A percentile compares a stretch with the other conserved stretches of the same genome.
Evolutionary conservation across 2,797 vertebrate species (phyloP).

Genomic region (Pangasius larnaudii): DNA sequence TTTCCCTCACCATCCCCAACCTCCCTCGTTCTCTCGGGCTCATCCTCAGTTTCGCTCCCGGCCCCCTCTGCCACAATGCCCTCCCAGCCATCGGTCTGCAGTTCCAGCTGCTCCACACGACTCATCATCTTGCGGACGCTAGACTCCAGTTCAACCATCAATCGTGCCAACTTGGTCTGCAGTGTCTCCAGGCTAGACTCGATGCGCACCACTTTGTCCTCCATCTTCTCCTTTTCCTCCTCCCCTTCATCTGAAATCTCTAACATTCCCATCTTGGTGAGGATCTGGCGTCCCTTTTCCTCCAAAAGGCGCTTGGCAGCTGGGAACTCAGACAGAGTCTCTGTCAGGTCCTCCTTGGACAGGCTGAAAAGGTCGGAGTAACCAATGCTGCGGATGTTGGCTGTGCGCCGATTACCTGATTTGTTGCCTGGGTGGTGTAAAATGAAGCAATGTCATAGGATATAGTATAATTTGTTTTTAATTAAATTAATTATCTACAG

Average conservation of each 20-base stretch:
- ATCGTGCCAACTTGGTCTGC: conserved; percentile 80
- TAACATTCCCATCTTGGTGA: conserved; percentile 88
- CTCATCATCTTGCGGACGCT: conserved; percentile 80
- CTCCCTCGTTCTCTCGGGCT: conserved; percentile 25
- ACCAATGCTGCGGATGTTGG: conserved; percentile 91
- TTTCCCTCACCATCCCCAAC: conserved; percentile 37
- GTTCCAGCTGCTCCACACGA: conserved; percentile 79
- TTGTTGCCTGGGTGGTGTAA: conserved; percentile 79
- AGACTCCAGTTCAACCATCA: conserved; percentile 83
- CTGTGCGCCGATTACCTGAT: conserved; percentile 91
- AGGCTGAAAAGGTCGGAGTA: conserved; percentile 93
- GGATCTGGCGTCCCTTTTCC: conserved; percentile 89
- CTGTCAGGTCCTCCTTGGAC: conserved; percentile 88
- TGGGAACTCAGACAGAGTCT: conserved; percentile 88
- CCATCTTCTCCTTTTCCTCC: conserved; percentile 62
- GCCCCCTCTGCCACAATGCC: conserved; percentile 48
- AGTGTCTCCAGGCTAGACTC: conserved; percentile 74
- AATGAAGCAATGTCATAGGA: neutral
- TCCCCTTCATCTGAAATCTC: conserved; percentile 65
- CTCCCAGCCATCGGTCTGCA: conserved; percentile 68
- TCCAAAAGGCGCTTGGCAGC: conserved; percentile 84
- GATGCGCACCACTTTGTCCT: conserved; percentile 65
- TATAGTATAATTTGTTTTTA: neutral
- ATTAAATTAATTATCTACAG: neutral
- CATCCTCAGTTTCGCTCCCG: conserved; percentile 38